A percentile compares a stretch with the other conserved stretches of the same genome.
These are phyloP conservation scores for Drosophila asahinai DNA, from an alignment of 1,140 invertebrate genomes.

Conservation along the genomic window DNA sequence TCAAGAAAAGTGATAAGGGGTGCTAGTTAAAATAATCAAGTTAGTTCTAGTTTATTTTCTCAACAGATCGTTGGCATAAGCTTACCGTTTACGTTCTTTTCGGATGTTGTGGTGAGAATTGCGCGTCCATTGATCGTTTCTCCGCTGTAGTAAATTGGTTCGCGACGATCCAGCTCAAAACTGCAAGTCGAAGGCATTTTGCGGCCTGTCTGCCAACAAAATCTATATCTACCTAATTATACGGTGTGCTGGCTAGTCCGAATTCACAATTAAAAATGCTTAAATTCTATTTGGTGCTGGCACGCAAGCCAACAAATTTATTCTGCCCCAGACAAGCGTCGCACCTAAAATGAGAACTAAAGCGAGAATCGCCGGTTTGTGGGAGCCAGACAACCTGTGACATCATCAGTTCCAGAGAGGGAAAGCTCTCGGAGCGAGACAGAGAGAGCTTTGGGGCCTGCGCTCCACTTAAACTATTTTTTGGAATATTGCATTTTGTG, in stretches of 20 bases:
- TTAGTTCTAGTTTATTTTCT: not conserved
- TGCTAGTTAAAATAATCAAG: too few species aligned
- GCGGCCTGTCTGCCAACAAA: not conserved
- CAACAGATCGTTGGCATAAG: not conserved
- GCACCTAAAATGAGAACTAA: constrained; percentile 6
- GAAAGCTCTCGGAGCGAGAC: not conserved
- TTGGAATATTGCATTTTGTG: not conserved
- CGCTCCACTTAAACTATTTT: not conserved
- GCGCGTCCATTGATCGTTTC: constrained; percentile 70
- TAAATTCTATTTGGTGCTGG: constrained; percentile 7
- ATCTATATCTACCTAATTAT: not conserved
- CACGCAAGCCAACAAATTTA: constrained; percentile 3
- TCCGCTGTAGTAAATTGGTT: constrained; percentile 71
- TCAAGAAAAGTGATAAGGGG: constrained; percentile 1
- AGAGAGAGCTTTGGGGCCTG: constrained; percentile 19
- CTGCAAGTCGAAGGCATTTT: constrained; percentile 63
- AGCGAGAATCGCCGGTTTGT: constrained; percentile 11
- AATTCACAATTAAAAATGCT: not conserved
- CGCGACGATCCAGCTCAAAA: constrained; percentile 65
- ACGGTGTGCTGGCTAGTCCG: not conserved
- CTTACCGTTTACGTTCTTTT: constrained; percentile 68
- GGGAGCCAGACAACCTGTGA: constrained; percentile 30
- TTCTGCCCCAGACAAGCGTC: constrained; percentile 6
- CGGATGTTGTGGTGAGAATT: constrained; percentile 48
- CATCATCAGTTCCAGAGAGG: constrained; percentile 54